Conservation (phyloP, 2,113 vertebrate genomes). For the Tiliqua scincoides region DNA sequence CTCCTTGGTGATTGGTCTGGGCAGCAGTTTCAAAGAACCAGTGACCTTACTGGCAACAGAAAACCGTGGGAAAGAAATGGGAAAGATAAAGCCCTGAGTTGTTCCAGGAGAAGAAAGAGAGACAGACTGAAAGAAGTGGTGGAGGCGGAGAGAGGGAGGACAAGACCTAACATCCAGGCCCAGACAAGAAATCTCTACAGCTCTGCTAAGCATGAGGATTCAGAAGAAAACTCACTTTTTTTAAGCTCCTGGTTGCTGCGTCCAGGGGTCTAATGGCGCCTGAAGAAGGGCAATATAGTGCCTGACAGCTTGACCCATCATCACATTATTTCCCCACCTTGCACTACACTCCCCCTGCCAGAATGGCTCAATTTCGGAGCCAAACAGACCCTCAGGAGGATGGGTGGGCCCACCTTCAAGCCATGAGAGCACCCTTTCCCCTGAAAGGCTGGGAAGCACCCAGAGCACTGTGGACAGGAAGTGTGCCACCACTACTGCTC, state of each 20-base stretch:
- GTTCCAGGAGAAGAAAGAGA: conserved; percentile 67
- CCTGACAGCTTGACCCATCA: no score
- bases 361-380: no score
- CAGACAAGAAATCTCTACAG: conserved; percentile 64
- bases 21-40: conserved; percentile 72
- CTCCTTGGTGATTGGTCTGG: conserved; percentile 50
- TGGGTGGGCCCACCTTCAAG: no score
- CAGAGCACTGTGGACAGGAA: no score
- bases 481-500: no score
- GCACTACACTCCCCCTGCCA: no score
- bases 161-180: conserved; percentile 56
- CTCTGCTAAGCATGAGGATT: conserved; percentile 18
- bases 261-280: no score
- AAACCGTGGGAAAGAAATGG: conserved; percentile 75
- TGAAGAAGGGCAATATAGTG: no score
- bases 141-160: neutral
- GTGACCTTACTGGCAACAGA: conserved; percentile 75
- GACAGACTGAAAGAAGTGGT: neutral
- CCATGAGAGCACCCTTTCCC: neutral
- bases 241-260: fast-evolving
- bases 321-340: no score
- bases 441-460: no score
- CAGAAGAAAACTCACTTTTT: neutral
- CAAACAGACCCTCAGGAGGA: no score
- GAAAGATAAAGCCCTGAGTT: conserved; percentile 72